Conservation (phyloP, 2,113 vertebrate genomes). For the Platycercus adscitus region DNA sequence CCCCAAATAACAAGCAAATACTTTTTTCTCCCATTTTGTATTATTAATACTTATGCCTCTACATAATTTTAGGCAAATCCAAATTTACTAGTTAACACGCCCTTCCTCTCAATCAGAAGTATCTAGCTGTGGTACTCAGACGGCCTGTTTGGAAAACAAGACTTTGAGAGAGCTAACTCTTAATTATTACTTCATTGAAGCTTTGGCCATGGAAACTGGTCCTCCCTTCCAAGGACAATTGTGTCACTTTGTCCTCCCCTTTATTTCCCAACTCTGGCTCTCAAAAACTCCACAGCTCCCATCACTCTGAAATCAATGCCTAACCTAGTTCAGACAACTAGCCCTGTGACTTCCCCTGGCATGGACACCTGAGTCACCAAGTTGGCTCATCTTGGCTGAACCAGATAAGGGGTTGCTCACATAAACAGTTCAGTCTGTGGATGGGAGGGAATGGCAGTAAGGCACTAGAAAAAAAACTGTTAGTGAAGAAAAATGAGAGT, state of each 20-base stretch:
- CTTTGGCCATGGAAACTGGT: not conserved
- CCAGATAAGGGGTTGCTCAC: not conserved
- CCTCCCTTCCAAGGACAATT: not conserved
- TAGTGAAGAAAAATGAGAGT: not conserved
- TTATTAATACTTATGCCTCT: rapidly evolving
- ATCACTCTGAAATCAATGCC: not conserved
- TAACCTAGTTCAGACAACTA: not conserved
- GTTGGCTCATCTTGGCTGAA: not conserved
- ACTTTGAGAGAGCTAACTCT: not conserved
- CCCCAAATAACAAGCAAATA: not conserved
- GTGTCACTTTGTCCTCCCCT: rapidly evolving
- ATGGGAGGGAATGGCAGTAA: not conserved
- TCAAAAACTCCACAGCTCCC: not conserved
- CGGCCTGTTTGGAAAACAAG: not conserved
- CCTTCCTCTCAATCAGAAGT: not conserved
- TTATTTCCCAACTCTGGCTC: not conserved
- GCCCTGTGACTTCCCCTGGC: not conserved
- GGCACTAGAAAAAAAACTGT: not conserved
- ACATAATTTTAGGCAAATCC: not conserved
- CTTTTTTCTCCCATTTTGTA: not conserved
- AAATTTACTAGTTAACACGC: not conserved
- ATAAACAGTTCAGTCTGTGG: not conserved
- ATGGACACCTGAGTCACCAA: not conserved
- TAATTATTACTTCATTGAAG: not conserved
- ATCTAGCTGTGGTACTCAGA: not conserved